phyloP scores from a whole-genome alignment of 2,888 invertebrate genomes.

The Temnothorax rugatulus region DNA sequence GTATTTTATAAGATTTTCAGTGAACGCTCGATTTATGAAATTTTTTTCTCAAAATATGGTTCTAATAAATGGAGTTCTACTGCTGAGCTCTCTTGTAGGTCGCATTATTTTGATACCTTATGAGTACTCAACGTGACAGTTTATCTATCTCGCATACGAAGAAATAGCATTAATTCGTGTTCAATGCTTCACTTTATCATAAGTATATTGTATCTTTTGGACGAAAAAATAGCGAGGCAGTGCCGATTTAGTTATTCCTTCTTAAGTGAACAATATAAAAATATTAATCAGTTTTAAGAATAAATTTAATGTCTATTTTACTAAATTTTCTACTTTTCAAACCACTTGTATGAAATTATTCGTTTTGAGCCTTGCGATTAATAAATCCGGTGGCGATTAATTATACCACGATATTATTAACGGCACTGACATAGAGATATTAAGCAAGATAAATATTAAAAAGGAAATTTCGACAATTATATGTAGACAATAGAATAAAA shows the following conservation, averaged over 20 bases:
- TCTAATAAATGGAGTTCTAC: slow-evolving; percentile 49
- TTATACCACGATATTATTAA: slow-evolving; percentile 18
- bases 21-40: background rate
- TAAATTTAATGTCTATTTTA: slow-evolving; percentile 12
- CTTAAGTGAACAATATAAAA: background rate
- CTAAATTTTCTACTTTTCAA: background rate
- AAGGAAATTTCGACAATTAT: slow-evolving; percentile 14
- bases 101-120: slow-evolving; percentile 62
- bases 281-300: slow-evolving; percentile 9
- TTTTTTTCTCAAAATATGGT: background rate
- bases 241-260: slow-evolving; percentile 16
- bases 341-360: background rate
- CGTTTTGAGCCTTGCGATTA: background rate
- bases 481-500: slow-evolving; percentile 1
- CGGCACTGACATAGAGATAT: slow-evolving; percentile 15
- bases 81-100: slow-evolving; percentile 35
- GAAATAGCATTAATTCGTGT: slow-evolving; percentile 34
- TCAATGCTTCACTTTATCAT: slow-evolving; percentile 27
- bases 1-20: background rate
- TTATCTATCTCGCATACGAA: slow-evolving; percentile 46
- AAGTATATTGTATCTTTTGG: slow-evolving; percentile 21
- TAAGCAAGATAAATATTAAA: background rate
- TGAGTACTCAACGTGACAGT: slow-evolving; percentile 54
- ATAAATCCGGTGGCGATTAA: background rate
- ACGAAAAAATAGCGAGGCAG: slow-evolving; percentile 32